A percentile compares a stretch with the other conserved stretches of the same genome.
Evolutionary conservation across 2,888 invertebrate genomes (phyloP).

Genomic region (Iphiclides podalirius): DNA sequence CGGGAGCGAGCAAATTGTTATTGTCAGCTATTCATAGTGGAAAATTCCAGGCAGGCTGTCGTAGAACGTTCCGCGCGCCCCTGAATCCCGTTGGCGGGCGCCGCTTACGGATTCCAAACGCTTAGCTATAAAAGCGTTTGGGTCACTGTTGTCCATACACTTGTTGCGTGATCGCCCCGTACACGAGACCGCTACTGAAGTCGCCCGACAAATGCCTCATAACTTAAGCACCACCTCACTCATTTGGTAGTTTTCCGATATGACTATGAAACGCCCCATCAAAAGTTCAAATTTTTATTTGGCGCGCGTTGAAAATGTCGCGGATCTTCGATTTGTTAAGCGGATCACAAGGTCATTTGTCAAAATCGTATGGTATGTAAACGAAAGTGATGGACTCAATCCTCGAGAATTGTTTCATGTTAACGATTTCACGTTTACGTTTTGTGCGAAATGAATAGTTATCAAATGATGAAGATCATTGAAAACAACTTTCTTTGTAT

Average conservation of each 20-base stretch:
- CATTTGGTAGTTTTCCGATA: slow-evolving; percentile 17
- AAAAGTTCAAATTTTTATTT: slow-evolving; percentile 4
- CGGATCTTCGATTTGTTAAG: background rate
- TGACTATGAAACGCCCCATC: slow-evolving; percentile 4
- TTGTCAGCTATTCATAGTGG: slow-evolving; percentile 54
- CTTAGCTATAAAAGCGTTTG: too few relatives aligned
- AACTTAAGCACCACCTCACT: slow-evolving; percentile 9
- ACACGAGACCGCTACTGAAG: too few relatives aligned
- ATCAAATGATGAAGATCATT: too few relatives aligned
- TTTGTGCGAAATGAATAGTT: too few relatives aligned
- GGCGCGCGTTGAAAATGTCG: too few relatives aligned
- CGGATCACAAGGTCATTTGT: background rate
- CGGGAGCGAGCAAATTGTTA: slow-evolving; percentile 43
- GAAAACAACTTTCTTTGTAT: too few relatives aligned
- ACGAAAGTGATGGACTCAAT: too few relatives aligned
- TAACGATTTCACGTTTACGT: too few relatives aligned
- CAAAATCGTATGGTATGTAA: too few relatives aligned
- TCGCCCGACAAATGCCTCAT: slow-evolving; percentile 5
- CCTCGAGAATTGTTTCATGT: too few relatives aligned
- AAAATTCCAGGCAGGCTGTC: slow-evolving; percentile 45
- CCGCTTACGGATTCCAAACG: too few relatives aligned
- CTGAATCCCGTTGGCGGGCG: slow-evolving; percentile 10
- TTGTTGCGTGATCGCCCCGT: slow-evolving; percentile 11
- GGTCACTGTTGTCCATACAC: slow-evolving; percentile 15
- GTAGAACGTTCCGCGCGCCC: slow-evolving; percentile 2